A percentile compares a stretch with the other conserved stretches of the same genome.
Conservation (phyloP, 2,113 vertebrate genomes). For the Sakesphorus luctuosus region DNA sequence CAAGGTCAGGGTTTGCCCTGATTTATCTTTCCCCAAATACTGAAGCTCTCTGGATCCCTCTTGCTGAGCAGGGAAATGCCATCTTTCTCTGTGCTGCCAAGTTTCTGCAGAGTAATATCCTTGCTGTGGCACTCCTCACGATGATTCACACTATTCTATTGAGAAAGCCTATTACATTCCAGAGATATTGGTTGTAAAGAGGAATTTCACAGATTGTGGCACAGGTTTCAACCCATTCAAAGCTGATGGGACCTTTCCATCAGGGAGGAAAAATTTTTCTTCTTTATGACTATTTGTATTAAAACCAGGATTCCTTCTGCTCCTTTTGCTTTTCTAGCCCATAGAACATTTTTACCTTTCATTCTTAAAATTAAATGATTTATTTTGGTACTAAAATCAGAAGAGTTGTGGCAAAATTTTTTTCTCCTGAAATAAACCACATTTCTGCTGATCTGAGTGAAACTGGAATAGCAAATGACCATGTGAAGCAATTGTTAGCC, state of each 20-base stretch:
- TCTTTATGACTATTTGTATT: slow-evolving; percentile 33
- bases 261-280: slow-evolving; percentile 13
- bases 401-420: neutral
- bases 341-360: neutral
- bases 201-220: slow-evolving; percentile 20
- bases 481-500: neutral
- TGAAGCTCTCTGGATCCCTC: neutral
- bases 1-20: neutral
- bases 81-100: neutral
- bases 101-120: neutral
- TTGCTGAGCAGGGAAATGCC: neutral
- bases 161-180: slow-evolving; percentile 9
- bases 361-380: slow-evolving; percentile 4
- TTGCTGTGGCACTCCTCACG: neutral
- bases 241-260: slow-evolving; percentile 47
- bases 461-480: slow-evolving; percentile 17
- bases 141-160: neutral
- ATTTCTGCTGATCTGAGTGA: slow-evolving; percentile 44
- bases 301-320: slow-evolving; percentile 1
- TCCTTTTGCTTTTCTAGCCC: neutral
- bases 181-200: slow-evolving; percentile 34
- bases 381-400: neutral
- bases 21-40: accelerated
- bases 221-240: slow-evolving; percentile 12
- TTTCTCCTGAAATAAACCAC: neutral